phyloP scores from a whole-genome alignment of 2,797 vertebrate species.

The Eospalax fontanierii region DNA sequence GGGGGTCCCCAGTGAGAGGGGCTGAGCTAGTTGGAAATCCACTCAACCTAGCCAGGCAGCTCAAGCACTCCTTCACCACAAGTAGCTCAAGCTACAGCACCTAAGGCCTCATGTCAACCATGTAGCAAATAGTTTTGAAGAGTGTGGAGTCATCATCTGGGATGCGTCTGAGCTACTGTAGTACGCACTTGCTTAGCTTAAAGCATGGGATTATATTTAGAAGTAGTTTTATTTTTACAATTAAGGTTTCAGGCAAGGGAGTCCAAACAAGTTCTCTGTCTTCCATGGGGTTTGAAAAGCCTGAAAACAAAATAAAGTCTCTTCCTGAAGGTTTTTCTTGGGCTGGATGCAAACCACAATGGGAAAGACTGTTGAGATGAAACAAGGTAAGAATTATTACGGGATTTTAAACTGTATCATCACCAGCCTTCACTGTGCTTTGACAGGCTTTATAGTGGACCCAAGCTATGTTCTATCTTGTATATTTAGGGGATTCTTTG shows the following conservation, averaged over 20 bases:
- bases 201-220: constrained; percentile 61
- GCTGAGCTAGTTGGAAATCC: background rate
- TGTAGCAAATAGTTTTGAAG: constrained; percentile 53
- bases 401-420: background rate
- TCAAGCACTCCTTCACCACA: constrained; percentile 5
- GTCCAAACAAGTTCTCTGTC: constrained; percentile 63
- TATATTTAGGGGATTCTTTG: background rate
- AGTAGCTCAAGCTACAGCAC: background rate
- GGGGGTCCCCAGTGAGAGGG: background rate
- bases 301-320: constrained; percentile 69
- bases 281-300: constrained; percentile 15
- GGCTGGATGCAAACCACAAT: background rate
- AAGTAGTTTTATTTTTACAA: constrained; percentile 63
- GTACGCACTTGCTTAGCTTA: constrained; percentile 50
- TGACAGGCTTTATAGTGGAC: background rate
- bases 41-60: background rate
- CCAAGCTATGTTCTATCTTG: background rate
- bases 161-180: constrained; percentile 26
- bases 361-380: background rate
- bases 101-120: constrained; percentile 22
- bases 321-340: constrained; percentile 9
- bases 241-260: constrained; percentile 25
- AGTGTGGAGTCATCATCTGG: constrained; percentile 14
- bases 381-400: background rate
- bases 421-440: background rate